Conservation (phyloP, 2,888 invertebrate species). For the Nipponacmea schrenckii region DNA sequence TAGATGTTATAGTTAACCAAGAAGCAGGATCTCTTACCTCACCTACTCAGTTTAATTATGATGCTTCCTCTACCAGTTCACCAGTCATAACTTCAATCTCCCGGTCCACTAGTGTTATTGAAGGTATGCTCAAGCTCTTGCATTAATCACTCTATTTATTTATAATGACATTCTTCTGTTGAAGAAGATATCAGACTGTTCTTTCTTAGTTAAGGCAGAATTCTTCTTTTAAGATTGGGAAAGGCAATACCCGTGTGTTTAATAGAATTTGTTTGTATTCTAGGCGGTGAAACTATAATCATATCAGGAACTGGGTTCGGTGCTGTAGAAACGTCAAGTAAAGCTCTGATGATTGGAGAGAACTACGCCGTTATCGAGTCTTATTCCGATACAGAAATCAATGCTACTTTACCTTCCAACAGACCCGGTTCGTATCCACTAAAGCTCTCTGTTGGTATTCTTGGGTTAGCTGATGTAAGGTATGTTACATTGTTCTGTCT, state of each 20-base stretch:
- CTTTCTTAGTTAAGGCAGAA: no score
- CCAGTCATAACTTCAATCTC: conserved; percentile 24
- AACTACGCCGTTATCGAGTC: conserved; percentile 33
- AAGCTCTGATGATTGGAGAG: conserved; percentile 38
- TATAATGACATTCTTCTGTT: no score
- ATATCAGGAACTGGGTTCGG: conserved; percentile 53
- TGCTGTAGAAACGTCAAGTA: conserved; percentile 12
- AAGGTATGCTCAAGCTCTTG: conserved; percentile 4
- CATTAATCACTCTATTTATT: no score
- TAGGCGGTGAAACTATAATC: conserved; percentile 49
- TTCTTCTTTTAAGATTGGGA: not conserved
- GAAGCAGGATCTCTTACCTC: conserved; percentile 17
- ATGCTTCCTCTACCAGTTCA: conserved; percentile 11
- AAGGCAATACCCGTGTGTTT: no score
- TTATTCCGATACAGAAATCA: conserved; percentile 44
- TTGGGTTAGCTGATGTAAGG: conserved; percentile 52
- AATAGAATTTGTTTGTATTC: no score
- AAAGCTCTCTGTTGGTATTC: conserved; percentile 34
- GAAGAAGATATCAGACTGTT: no score
- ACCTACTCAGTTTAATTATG: conserved; percentile 27
- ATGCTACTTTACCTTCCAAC: conserved; percentile 35
- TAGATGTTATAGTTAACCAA: conserved; percentile 29
- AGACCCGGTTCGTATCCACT: conserved; percentile 44
- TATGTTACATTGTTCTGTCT: conserved; percentile 18
- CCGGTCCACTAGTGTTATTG: conserved; percentile 11